phyloP scores from a whole-genome alignment of 2,888 invertebrate genomes.

The Lordiphosa andalusiaca region DNA sequence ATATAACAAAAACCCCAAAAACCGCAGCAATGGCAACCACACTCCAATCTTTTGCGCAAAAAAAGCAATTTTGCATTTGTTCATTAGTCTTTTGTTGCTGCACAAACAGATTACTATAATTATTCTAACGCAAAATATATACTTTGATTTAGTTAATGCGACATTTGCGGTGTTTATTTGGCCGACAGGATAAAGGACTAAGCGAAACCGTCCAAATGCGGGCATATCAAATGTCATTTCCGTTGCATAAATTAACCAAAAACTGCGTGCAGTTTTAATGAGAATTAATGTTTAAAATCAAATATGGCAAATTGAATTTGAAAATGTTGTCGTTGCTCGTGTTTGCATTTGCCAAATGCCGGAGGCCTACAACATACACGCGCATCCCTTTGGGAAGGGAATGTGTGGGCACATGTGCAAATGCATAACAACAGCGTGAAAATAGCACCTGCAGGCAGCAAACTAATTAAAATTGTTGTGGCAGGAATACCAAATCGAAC shows the following conservation, averaged over 20 bases:
- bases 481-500: neutral
- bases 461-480: slow-evolving; percentile 37
- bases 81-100: too few species aligned
- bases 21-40: too few species aligned
- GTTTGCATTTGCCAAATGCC: slow-evolving; percentile 16
- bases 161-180: slow-evolving; percentile 9
- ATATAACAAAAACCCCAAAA: too few species aligned
- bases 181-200: neutral
- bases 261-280: slow-evolving; percentile 46
- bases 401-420: slow-evolving; percentile 18
- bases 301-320: slow-evolving; percentile 47
- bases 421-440: slow-evolving; percentile 40
- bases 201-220: slow-evolving; percentile 1
- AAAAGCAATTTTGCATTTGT: too few species aligned
- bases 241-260: slow-evolving; percentile 32
- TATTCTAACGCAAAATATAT: neutral
- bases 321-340: slow-evolving; percentile 11
- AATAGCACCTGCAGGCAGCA: slow-evolving; percentile 58
- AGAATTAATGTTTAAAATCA: slow-evolving; percentile 45
- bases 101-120: too few species aligned
- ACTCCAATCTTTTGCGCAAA: too few species aligned
- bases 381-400: neutral
- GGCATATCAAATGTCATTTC: slow-evolving; percentile 15
- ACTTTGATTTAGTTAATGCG: slow-evolving; percentile 9
- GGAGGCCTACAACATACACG: neutral